Conservation (phyloP, 2,113 vertebrate species). For the Colinus virginianus region DNA sequence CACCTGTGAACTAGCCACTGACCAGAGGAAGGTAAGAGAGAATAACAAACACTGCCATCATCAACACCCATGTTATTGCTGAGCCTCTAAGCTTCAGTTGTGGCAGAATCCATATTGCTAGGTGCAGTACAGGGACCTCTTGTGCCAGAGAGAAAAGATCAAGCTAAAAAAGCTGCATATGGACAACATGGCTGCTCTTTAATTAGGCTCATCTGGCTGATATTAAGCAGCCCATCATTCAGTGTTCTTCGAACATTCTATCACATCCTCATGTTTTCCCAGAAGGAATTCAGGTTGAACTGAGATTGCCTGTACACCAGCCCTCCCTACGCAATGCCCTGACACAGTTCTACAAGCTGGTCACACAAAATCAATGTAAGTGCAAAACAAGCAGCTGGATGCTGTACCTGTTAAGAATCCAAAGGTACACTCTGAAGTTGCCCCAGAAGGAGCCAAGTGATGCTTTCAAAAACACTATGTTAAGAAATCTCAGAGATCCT, state of each 20-base stretch:
- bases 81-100: background rate
- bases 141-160: background rate
- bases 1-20: background rate
- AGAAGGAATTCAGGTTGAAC: background rate
- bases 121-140: background rate
- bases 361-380: background rate
- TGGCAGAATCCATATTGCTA: background rate
- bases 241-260: background rate
- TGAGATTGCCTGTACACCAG: background rate
- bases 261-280: background rate
- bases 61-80: background rate
- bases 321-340: background rate
- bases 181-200: background rate
- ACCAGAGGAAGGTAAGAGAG: background rate
- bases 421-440: accelerated
- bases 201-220: background rate
- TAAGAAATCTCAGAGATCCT: background rate
- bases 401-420: accelerated
- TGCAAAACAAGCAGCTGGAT: background rate
- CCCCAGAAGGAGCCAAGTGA: background rate
- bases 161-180: background rate
- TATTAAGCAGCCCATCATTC: background rate
- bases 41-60: background rate
- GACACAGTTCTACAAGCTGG: background rate
- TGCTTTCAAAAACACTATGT: background rate